Evolutionary conservation across 2,797 vertebrate species (phyloP), one percentile per base, ranked within the genome.

Genomic region (Hypotaenidia philippensis): DNA sequence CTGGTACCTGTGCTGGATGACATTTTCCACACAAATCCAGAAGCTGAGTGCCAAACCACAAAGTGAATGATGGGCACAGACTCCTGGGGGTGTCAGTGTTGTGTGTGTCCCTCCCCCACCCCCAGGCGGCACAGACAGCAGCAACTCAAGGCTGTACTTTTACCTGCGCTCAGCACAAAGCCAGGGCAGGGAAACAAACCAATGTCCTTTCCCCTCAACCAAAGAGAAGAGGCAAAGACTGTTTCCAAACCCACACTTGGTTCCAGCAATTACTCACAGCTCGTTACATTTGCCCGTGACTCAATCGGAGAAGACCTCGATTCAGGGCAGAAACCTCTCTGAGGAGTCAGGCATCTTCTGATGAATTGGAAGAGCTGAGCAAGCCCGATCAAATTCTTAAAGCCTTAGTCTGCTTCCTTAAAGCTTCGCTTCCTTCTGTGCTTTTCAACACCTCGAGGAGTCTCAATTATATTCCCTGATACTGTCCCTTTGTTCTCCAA

Each of bases 101-200:
- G 36, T 36, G 36, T 36, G 38, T 40, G 38, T 40, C 38, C 38
- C 38, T 15, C 38, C 22, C 57, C 16, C 36, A 3, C 7, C 17
- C 41, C 0, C 45, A 14, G 11, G 52, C 88, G 83, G 59, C 72
- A 38, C 53, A n/a, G 0, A 0, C 15, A 65, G 29, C 50, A n/a
- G 53, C 0, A 0, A 20, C 25, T 50, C 1, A 0, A 2, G 53
- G 49, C 61, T 60, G 49, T 1, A 3, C 53, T 78, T 64, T 53
- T 26, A 76, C 78, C 47, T 63, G n/a, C 63, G 1, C 10, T 7
- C 9, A 31, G 55, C 32, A 2, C 63, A 38, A 52, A 76, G 20
- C 27, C 83, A 52, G 74, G 53, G 45, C 32, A 57, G 8, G 4
- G 36, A 71, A 75, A 25, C 19, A 88, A 94, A 63, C 29, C 44